Percentiles rank a stretch among this genome's conserved stretches.
These are phyloP conservation scores for Grapholita molesta DNA, from an alignment of 1,140 invertebrate species.

Conservation along the genomic window DNA sequence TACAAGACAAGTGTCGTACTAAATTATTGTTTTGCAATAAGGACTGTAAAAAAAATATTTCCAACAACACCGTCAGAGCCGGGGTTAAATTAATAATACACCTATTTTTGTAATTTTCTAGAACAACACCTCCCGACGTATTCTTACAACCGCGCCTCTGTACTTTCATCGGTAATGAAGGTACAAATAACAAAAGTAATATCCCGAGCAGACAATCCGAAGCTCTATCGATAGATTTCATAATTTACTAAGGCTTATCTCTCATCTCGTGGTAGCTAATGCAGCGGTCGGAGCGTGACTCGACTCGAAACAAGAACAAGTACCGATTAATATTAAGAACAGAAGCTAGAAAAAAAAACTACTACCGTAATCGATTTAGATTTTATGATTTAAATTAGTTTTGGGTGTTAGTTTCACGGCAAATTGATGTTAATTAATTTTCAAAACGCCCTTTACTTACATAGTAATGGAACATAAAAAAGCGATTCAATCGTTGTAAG, in stretches of 20 bases:
- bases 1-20: no score
- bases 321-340: slow-evolving; percentile 18
- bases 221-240: slow-evolving; percentile 9
- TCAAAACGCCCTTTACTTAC: neutral
- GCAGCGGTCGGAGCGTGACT: slow-evolving; percentile 7
- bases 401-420: slow-evolving; percentile 4
- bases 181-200: slow-evolving; percentile 17
- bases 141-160: neutral
- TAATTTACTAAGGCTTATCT: slow-evolving; percentile 9
- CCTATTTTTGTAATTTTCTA: no score
- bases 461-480: neutral
- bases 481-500: no score
- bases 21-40: no score
- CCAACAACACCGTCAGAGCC: no score
- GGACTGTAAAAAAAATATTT: no score
- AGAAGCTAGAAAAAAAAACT: slow-evolving; percentile 11
- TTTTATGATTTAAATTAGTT: slow-evolving; percentile 13
- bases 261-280: slow-evolving; percentile 15
- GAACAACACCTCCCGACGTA: no score
- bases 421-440: slow-evolving; percentile 12
- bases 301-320: slow-evolving; percentile 1
- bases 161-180: neutral
- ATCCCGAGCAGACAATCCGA: neutral
- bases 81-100: no score
- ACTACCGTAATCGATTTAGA: slow-evolving; percentile 17